phyloP scores from a whole-genome alignment of 2,797 vertebrate genomes.

The Gadopsis marmoratus region DNA sequence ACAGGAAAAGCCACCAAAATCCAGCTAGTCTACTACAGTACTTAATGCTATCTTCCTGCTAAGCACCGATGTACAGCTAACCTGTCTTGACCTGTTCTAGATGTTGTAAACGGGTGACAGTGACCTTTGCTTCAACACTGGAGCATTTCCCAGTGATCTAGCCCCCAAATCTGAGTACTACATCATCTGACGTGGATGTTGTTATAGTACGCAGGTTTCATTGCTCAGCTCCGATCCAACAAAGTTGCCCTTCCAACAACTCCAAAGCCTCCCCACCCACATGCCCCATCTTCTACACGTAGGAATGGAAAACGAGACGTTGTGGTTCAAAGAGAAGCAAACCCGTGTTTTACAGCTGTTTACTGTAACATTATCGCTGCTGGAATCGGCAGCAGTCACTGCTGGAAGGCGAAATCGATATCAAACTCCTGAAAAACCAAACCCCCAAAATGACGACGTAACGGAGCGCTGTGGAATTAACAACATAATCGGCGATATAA shows the following conservation, averaged over 20 bases:
- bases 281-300: neutral
- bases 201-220: neutral
- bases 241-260: neutral
- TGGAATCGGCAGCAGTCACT: too few species aligned
- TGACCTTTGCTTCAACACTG: conserved; percentile 24
- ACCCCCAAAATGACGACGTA: neutral
- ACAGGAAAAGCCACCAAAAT: conserved; percentile 39
- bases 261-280: neutral
- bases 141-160: neutral
- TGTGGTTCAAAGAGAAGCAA: neutral
- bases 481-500: neutral
- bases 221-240: neutral
- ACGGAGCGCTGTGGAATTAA: neutral
- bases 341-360: neutral
- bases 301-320: neutral
- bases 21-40: conserved; percentile 4
- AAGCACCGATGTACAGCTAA: conserved; percentile 1
- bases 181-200: conserved; percentile 2
- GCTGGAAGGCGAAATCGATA: too few species aligned
- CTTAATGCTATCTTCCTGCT: neutral
- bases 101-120: neutral
- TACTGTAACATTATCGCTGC: neutral
- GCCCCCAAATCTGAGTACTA: neutral
- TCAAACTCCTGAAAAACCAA: neutral
- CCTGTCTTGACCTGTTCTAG: conserved; percentile 11